A percentile compares a stretch with the other conserved stretches of the same genome.
phyloP scores from a whole-genome alignment of 2,888 invertebrate species.

The Athripsodes cinereus region DNA sequence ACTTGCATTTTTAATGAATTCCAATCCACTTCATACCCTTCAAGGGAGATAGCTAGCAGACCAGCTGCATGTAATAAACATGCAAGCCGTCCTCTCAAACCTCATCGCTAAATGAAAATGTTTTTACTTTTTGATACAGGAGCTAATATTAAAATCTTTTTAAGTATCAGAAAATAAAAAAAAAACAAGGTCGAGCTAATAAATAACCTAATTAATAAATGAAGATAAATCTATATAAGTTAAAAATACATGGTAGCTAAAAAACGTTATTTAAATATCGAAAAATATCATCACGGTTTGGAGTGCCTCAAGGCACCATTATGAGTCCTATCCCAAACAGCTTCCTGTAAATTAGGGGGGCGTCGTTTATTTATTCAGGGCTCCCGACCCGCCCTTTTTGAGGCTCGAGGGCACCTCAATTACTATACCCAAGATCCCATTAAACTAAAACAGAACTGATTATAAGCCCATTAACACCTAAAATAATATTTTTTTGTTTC shows the following conservation, averaged over 20 bases:
- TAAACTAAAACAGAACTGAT: background rate
- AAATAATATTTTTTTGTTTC: background rate
- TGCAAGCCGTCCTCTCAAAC: too few relatives aligned
- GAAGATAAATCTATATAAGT: background rate
- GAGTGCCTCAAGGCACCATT: background rate
- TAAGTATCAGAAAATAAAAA: too few relatives aligned
- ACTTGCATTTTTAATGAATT: too few relatives aligned
- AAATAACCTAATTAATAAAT: background rate
- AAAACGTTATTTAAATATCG: too few relatives aligned
- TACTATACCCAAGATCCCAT: background rate
- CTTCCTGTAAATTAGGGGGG: slow-evolving; percentile 1
- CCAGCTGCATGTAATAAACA: too few relatives aligned
- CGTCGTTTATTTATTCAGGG: slow-evolving; percentile 1
- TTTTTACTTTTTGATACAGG: too few relatives aligned
- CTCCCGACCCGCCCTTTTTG: slow-evolving; percentile 1
- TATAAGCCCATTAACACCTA: background rate
- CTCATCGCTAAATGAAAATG: too few relatives aligned
- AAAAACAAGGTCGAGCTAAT: too few relatives aligned
- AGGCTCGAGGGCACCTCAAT: slow-evolving; percentile 2
- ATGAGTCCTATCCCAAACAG: background rate
- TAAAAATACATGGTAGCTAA: background rate
- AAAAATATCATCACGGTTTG: background rate
- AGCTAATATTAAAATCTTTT: too few relatives aligned
- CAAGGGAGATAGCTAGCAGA: too few relatives aligned
- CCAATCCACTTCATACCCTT: too few relatives aligned